phyloP scores from a whole-genome alignment of 2,113 vertebrate genomes.

The Argyrosomus japonicus region DNA sequence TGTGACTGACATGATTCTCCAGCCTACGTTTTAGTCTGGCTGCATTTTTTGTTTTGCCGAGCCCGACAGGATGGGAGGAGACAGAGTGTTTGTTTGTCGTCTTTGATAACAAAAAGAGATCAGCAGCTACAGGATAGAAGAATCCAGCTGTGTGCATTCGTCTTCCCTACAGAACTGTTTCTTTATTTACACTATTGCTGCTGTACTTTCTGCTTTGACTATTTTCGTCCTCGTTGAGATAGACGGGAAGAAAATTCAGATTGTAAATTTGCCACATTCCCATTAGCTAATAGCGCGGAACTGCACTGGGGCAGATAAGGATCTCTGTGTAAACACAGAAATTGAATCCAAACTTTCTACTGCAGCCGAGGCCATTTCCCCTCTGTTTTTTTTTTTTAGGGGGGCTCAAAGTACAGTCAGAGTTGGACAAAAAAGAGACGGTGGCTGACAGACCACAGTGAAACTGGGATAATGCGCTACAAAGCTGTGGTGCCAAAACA shows the following conservation, averaged over 20 bases:
- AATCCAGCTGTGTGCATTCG: slow-evolving; percentile 15
- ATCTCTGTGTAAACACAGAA: slow-evolving; percentile 70
- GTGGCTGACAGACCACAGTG: slow-evolving; percentile 47
- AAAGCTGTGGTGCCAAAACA: slow-evolving; percentile 49
- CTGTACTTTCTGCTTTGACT: slow-evolving; percentile 24
- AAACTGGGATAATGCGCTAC: slow-evolving; percentile 42
- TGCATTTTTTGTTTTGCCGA: slow-evolving; percentile 19
- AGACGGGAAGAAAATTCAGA: slow-evolving; percentile 26
- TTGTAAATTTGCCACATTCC: slow-evolving; percentile 75
- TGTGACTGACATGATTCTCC: slow-evolving; percentile 18
- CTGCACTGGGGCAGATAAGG: slow-evolving; percentile 63
- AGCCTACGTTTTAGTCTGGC: slow-evolving; percentile 12
- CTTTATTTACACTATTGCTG: background rate
- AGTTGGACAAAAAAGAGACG: slow-evolving; percentile 53
- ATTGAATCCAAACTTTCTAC: slow-evolving; percentile 55
- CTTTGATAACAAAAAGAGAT: slow-evolving; percentile 54
- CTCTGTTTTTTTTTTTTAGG: slow-evolving; percentile 12
- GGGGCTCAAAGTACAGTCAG: slow-evolving; percentile 58
- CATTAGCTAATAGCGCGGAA: slow-evolving; percentile 70
- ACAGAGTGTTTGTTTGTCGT: slow-evolving; percentile 51
- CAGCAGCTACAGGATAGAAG: slow-evolving; percentile 12
- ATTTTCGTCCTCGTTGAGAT: slow-evolving; percentile 30
- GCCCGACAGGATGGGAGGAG: slow-evolving; percentile 68
- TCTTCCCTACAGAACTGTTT: slow-evolving; percentile 7
- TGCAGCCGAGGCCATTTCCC: slow-evolving; percentile 55